These are phyloP conservation scores for Frankliniella intonsa DNA, from an alignment of 2,888 invertebrate genomes.

Conservation along the genomic window DNA sequence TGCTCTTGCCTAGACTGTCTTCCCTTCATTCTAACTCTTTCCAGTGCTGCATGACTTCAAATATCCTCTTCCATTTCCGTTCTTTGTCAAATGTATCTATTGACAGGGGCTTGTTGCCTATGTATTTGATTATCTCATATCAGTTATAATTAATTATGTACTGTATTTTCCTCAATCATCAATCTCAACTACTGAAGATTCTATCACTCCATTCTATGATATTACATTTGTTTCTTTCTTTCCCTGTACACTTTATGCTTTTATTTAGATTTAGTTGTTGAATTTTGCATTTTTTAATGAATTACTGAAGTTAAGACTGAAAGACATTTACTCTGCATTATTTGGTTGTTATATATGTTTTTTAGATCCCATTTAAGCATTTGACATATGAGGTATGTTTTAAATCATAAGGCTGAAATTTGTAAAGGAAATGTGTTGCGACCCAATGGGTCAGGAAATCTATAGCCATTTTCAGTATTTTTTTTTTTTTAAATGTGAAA, in stretches of 20 bases:
- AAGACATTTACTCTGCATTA: neutral
- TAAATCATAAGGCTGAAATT: neutral
- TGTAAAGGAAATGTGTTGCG: neutral
- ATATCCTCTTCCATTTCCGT: neutral
- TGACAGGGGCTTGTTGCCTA: neutral
- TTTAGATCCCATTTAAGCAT: neutral
- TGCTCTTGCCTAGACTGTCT: neutral
- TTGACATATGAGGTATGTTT: neutral
- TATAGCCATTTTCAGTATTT: neutral
- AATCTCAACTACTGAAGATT: neutral
- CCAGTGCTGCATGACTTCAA: neutral
- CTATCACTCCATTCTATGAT: neutral
- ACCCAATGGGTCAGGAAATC: neutral
- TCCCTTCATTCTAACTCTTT: neutral
- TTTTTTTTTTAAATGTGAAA: neutral
- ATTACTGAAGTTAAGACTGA: conserved; percentile 5
- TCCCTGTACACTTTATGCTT: neutral
- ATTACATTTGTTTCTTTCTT: neutral
- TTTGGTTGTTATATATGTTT: neutral
- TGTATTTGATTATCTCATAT: neutral
- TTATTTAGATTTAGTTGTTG: neutral
- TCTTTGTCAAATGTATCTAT: neutral
- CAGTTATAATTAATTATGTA: neutral
- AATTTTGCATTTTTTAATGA: neutral
- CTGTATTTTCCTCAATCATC: neutral